Evolutionary conservation across 2,797 vertebrate species (phyloP).

Genomic region (Eutrigla gurnardus): DNA sequence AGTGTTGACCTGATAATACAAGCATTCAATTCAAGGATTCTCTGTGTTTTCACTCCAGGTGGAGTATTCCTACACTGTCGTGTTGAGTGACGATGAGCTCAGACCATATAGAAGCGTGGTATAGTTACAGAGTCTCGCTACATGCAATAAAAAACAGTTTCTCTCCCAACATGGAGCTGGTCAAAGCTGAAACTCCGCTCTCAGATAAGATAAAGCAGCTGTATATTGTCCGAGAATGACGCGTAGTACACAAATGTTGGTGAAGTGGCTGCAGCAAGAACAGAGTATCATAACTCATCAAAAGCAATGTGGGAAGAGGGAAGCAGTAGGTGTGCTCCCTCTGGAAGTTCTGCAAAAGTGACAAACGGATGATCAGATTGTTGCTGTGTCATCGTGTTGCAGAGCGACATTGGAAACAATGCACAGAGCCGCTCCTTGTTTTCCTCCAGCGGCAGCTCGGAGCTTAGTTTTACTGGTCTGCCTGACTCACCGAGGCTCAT

Average conservation of each 20-base stretch:
- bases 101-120: slow-evolving; percentile 4
- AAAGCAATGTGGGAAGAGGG: background rate
- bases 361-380: slow-evolving; percentile 34
- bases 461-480: background rate
- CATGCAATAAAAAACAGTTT: slow-evolving; percentile 19
- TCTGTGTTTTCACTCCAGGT: too few species aligned
- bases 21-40: too few species aligned
- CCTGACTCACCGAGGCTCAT: slow-evolving; percentile 36
- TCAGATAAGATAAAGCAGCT: slow-evolving; percentile 42
- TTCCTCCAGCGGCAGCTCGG: slow-evolving; percentile 12
- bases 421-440: slow-evolving; percentile 12
- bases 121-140: background rate
- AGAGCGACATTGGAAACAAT: slow-evolving; percentile 20
- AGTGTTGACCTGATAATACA: too few species aligned
- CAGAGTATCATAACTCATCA: slow-evolving; percentile 9
- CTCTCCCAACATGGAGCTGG: background rate
- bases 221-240: slow-evolving; percentile 6
- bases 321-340: background rate
- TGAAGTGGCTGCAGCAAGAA: slow-evolving; percentile 7
- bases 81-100: background rate
- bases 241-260: background rate
- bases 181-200: background rate
- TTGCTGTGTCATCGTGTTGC: slow-evolving; percentile 13
- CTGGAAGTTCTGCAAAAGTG: slow-evolving; percentile 5
- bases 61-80: too few species aligned